Evolutionary conservation across 1,140 invertebrate species (phyloP).

Genomic region (Pachyrhynchus sulphureomaculatus): DNA sequence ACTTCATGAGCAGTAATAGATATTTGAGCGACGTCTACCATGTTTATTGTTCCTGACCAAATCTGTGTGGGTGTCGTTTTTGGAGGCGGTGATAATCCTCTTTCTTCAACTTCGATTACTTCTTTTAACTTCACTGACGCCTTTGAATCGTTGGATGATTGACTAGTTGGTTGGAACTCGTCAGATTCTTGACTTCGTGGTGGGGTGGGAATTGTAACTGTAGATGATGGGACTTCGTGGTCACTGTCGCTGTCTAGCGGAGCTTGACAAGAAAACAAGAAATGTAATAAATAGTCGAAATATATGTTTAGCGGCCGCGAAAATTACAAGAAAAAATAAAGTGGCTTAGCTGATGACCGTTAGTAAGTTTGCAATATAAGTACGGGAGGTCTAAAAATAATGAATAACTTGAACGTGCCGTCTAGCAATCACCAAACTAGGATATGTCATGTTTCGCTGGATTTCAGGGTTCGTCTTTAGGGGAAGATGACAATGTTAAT

Average conservation of each 20-base stretch:
- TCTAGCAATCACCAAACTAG: too few relatives aligned
- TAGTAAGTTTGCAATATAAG: too few relatives aligned
- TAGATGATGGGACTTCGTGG: constrained; percentile 61
- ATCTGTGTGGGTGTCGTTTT: constrained; percentile 39
- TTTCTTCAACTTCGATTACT: constrained; percentile 8
- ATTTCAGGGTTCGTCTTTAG: too few relatives aligned
- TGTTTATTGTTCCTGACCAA: constrained; percentile 86
- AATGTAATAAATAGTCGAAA: constrained; percentile 12
- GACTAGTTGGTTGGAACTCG: constrained; percentile 29
- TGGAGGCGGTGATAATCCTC: constrained; percentile 23
- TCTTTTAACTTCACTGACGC: not conserved
- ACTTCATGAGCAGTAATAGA: constrained; percentile 81
- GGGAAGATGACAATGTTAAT: too few relatives aligned
- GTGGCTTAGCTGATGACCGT: too few relatives aligned
- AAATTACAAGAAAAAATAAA: too few relatives aligned
- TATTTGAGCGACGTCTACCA: constrained; percentile 90
- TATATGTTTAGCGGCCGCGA: too few relatives aligned
- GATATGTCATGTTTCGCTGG: too few relatives aligned
- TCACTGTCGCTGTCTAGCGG: constrained; percentile 58
- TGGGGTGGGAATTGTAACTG: constrained; percentile 55
- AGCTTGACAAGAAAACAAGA: constrained; percentile 24
- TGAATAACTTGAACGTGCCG: too few relatives aligned
- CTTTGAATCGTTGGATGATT: constrained; percentile 20
- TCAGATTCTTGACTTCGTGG: constrained; percentile 44
- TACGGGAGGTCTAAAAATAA: too few relatives aligned